Evolutionary conservation across 2,113 vertebrate genomes (phyloP).

Genomic region (Cyphomyrus discorhynchus): DNA sequence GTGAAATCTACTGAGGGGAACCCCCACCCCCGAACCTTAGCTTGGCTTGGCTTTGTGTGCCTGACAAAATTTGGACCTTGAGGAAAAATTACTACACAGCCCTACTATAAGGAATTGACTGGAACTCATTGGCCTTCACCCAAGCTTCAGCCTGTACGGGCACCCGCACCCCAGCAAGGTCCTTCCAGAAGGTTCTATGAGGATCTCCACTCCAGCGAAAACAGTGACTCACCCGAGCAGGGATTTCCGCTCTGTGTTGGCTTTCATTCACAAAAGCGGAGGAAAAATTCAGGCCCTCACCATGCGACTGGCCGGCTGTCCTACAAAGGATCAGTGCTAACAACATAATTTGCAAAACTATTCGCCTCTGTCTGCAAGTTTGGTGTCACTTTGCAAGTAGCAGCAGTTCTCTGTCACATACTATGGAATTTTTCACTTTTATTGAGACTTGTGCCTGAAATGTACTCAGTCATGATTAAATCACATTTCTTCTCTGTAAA

Average conservation of each 20-base stretch:
- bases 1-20: neutral
- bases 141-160: neutral
- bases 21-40: neutral
- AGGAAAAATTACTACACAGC: neutral
- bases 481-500: neutral
- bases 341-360: neutral
- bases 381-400: neutral
- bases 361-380: neutral
- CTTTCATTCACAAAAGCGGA: neutral
- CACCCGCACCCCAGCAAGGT: neutral
- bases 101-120: neutral
- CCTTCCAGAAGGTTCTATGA: slow-evolving; percentile 6
- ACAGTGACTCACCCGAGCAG: slow-evolving; percentile 2
- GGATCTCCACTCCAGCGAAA: neutral
- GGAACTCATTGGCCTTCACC: neutral
- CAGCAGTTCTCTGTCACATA: neutral
- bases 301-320: neutral
- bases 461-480: neutral
- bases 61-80: neutral
- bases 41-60: neutral
- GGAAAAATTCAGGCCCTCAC: neutral
- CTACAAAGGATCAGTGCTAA: neutral
- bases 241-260: neutral
- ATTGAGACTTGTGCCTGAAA: neutral
- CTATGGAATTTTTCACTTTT: neutral